Evolutionary conservation across 2,888 invertebrate species (phyloP).

Genomic region (Philaethria dido): DNA sequence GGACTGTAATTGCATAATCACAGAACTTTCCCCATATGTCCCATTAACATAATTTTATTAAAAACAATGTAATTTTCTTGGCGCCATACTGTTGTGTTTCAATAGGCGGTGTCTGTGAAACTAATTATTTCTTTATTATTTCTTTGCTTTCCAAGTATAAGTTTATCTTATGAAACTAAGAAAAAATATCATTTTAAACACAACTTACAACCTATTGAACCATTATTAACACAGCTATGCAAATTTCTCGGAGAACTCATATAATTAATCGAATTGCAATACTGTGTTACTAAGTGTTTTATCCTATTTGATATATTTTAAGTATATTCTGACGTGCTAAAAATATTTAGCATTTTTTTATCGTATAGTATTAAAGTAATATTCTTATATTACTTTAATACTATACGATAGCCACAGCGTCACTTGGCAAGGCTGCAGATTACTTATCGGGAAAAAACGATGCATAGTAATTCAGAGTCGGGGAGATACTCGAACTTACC

Average conservation of each 20-base stretch:
- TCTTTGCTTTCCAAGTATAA: too few species aligned
- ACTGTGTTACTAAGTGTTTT: too few species aligned
- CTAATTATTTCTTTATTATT: too few species aligned
- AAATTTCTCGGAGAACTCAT: too few species aligned
- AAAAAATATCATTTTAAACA: too few species aligned
- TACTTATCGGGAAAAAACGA: constrained; percentile 37
- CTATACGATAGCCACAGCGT: not conserved
- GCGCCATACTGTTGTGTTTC: not conserved
- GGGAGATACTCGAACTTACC: constrained; percentile 35
- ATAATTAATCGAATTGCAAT: too few species aligned
- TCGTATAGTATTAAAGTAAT: too few species aligned
- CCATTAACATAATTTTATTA: constrained; percentile 32
- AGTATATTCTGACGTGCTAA: not conserved
- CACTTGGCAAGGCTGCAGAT: constrained; percentile 15
- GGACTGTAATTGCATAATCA: constrained; percentile 41
- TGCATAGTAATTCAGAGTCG: constrained; percentile 39
- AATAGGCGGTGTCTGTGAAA: too few species aligned
- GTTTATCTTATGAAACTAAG: too few species aligned
- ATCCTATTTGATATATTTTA: not conserved
- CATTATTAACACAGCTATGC: too few species aligned
- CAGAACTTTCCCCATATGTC: constrained; percentile 32
- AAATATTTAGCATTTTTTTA: too few species aligned
- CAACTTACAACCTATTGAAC: too few species aligned
- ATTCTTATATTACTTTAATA: constrained; percentile 1
- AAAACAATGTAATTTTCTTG: constrained; percentile 8